Percentiles rank a stretch among this genome's conserved stretches.
phyloP scores from a whole-genome alignment of 2,888 invertebrate species.

The Sipha maydis region DNA sequence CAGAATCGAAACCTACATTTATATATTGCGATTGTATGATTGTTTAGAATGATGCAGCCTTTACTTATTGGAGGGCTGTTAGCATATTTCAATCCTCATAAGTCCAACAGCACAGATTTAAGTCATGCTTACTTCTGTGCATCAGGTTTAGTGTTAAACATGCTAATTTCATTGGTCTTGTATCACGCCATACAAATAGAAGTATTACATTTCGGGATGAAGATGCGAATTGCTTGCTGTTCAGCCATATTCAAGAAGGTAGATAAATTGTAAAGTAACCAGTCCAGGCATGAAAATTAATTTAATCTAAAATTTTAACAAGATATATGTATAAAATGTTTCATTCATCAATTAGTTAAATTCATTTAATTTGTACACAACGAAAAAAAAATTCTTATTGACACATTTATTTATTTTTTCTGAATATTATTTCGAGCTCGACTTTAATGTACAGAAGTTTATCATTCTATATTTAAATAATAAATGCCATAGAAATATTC shows the following conservation, averaged over 20 bases:
- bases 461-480: too few relatives aligned
- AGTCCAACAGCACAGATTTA: slow-evolving; percentile 11
- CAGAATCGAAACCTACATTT: too few relatives aligned
- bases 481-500: too few relatives aligned
- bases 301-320: too few relatives aligned
- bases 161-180: slow-evolving; percentile 77
- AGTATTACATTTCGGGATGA: slow-evolving; percentile 75
- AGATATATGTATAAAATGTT: too few relatives aligned
- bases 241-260: slow-evolving; percentile 89
- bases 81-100: slow-evolving; percentile 68
- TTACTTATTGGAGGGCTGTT: slow-evolving; percentile 68
- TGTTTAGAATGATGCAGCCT: slow-evolving; percentile 65
- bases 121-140: slow-evolving; percentile 75
- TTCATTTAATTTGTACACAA: neutral
- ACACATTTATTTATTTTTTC: too few relatives aligned
- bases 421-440: too few relatives aligned
- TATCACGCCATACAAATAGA: slow-evolving; percentile 73
- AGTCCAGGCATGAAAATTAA: neutral
- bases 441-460: too few relatives aligned
- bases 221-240: slow-evolving; percentile 83
- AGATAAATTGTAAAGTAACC: slow-evolving; percentile 48
- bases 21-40: neutral
- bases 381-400: too few relatives aligned
- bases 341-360: neutral
- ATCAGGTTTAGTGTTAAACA: slow-evolving; percentile 77